Conservation (phyloP, 2,113 vertebrate species). For the Platanista minor region DNA sequence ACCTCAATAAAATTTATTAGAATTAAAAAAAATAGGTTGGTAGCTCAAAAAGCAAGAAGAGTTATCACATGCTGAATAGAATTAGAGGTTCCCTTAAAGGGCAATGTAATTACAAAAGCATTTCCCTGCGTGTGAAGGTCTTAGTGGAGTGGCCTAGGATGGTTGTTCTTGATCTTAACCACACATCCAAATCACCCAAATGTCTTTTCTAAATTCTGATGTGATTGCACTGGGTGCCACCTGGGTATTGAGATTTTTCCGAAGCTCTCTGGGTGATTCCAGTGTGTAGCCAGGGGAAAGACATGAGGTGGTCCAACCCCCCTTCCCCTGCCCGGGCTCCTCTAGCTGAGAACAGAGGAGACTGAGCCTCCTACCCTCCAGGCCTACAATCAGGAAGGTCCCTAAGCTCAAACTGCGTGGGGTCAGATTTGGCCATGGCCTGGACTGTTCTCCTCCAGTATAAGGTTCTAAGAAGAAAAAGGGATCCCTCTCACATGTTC, state of each 20-base stretch:
- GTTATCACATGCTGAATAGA: neutral
- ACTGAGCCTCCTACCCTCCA: neutral
- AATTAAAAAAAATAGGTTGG: neutral
- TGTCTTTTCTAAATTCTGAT: neutral
- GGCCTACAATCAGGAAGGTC: neutral
- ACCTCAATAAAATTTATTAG: neutral
- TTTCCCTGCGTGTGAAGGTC: neutral
- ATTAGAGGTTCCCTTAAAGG: neutral
- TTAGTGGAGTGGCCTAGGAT: neutral
- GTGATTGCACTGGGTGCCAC: too few species aligned
- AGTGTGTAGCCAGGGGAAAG: fast-evolving
- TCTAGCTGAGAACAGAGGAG: neutral
- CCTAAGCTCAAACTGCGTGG: neutral
- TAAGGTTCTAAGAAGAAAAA: neutral
- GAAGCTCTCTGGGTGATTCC: neutral
- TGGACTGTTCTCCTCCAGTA: neutral
- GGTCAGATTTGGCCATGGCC: neutral
- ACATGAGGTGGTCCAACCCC: fast-evolving
- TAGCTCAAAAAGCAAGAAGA: neutral
- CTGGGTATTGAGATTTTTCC: neutral
- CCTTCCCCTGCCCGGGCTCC: too few species aligned
- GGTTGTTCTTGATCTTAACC: neutral
- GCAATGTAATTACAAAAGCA: neutral
- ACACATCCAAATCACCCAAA: neutral
- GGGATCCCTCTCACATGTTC: neutral